phyloP scores from a whole-genome alignment of 2,113 vertebrate species.

The Nymphicus hollandicus region DNA sequence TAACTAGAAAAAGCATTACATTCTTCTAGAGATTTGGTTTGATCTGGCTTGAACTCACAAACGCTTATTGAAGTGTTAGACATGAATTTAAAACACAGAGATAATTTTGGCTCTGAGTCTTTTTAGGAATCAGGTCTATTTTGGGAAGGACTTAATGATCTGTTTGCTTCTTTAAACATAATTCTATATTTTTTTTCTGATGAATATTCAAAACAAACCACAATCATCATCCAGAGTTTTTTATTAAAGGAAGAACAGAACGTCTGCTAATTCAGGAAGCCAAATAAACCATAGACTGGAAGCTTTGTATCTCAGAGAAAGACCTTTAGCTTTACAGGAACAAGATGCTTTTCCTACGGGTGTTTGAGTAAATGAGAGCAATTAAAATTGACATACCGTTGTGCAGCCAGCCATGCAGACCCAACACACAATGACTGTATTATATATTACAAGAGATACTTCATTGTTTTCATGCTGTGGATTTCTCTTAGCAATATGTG shows the following conservation, averaged over 20 bases:
- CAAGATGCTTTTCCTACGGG: background rate
- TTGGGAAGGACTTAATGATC: background rate
- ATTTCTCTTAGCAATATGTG: background rate
- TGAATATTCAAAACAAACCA: background rate
- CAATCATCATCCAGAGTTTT: background rate
- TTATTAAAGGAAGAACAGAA: background rate
- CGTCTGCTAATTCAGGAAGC: background rate
- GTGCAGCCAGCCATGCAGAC: background rate
- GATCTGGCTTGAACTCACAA: background rate
- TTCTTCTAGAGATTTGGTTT: background rate
- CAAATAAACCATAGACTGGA: background rate
- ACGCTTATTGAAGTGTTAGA: background rate
- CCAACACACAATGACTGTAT: background rate
- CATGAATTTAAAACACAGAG: background rate
- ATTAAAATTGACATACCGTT: background rate
- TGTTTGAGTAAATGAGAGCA: background rate
- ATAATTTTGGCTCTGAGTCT: background rate
- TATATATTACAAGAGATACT: background rate
- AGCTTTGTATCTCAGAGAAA: background rate
- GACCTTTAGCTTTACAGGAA: background rate
- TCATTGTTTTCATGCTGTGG: background rate
- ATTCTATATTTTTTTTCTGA: background rate
- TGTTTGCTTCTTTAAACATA: background rate
- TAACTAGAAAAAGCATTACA: background rate
- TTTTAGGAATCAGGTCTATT: background rate